phyloP scores from a whole-genome alignment of 1,140 invertebrate species.

The Bathynomus jamesi region DNA sequence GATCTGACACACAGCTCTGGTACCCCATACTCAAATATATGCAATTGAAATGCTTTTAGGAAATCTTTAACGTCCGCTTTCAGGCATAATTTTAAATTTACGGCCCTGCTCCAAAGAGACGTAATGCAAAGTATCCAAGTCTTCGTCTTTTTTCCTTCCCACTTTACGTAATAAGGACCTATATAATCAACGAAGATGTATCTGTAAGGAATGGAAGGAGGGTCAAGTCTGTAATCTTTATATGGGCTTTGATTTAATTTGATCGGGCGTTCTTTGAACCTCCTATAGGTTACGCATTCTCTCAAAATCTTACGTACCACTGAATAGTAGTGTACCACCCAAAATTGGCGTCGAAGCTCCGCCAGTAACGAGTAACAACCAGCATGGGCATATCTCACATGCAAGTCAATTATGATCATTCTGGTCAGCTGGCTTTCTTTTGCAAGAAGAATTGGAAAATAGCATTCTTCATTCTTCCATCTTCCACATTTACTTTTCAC shows the following conservation, averaged over 20 bases:
- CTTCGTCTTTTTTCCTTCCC: background rate
- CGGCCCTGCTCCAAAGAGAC: slow-evolving; percentile 7
- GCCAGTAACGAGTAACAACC: background rate
- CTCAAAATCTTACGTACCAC: background rate
- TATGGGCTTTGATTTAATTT: slow-evolving; percentile 8
- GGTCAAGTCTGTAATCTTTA: background rate
- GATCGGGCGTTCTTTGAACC: background rate
- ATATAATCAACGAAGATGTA: background rate
- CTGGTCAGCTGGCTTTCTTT: background rate
- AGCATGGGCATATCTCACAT: background rate
- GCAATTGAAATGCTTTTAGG: background rate
- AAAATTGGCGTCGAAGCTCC: background rate
- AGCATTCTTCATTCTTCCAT: background rate
- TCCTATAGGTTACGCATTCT: background rate
- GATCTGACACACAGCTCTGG: background rate
- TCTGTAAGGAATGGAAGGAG: background rate
- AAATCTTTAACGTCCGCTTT: background rate
- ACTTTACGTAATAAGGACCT: background rate
- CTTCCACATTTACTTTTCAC: background rate
- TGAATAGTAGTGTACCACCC: background rate
- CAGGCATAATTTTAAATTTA: background rate
- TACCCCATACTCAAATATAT: background rate
- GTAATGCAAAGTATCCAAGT: background rate
- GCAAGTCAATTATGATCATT: background rate
- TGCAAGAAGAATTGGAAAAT: background rate